Conservation (phyloP, 1,140 invertebrate species). For the Caenorhabditis elegans region DNA sequence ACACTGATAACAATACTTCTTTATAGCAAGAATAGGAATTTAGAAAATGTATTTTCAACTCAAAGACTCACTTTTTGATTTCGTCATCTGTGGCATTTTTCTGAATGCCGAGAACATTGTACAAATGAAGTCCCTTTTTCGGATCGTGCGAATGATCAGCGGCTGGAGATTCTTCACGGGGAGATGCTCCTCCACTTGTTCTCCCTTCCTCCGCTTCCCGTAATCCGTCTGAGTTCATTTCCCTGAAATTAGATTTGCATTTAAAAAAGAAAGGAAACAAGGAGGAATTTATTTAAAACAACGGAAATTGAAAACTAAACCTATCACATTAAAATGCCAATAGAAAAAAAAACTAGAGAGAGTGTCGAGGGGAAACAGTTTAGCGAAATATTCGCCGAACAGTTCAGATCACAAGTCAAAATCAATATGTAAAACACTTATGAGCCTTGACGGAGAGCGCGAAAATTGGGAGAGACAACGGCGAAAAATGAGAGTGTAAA, state of each 20-base stretch:
- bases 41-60: too few species aligned
- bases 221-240: not conserved
- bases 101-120: constrained; percentile 83
- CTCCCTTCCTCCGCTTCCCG: constrained; percentile 12
- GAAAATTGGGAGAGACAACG: not conserved
- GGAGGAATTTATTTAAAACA: too few species aligned
- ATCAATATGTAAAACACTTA: constrained; percentile 30
- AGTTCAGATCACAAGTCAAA: constrained; percentile 22
- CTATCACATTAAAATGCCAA: not conserved
- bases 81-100: constrained; percentile 85
- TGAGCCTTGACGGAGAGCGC: constrained; percentile 13
- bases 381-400: not conserved
- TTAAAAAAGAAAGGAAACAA: not conserved
- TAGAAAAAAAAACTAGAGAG: not conserved
- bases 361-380: not conserved
- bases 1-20: too few species aligned
- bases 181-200: not conserved
- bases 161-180: not conserved
- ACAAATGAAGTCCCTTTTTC: constrained; percentile 67
- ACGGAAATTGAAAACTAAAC: not conserved
- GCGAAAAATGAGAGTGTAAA: not conserved
- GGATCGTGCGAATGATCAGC: too few species aligned
- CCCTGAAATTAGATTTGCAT: not conserved
- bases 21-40: too few species aligned
- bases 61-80: constrained; percentile 77